phyloP scores from a whole-genome alignment of 1,140 invertebrate species.

The Cyclina sinensis region DNA sequence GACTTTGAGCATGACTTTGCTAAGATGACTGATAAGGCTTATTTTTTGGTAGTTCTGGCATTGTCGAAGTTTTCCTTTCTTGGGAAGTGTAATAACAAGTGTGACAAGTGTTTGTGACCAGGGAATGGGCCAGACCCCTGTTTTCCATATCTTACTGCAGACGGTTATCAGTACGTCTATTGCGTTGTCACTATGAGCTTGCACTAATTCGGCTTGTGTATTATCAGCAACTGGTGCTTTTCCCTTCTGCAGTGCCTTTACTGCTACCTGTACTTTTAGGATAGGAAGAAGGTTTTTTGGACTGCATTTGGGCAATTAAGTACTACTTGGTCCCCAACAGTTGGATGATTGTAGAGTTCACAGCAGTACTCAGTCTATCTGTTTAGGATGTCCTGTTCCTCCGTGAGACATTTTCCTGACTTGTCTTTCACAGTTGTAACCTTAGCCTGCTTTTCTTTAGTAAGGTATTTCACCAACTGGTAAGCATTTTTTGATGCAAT shows the following conservation, averaged over 20 bases:
- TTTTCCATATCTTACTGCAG: conserved; percentile 65
- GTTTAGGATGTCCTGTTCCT: conserved; percentile 31
- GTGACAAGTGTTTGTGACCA: conserved; percentile 68
- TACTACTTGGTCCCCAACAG: background rate
- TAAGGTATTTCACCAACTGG: too few species aligned
- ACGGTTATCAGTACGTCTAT: too few species aligned
- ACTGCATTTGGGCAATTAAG: background rate
- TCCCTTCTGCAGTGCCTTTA: conserved; percentile 65
- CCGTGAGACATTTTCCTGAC: background rate
- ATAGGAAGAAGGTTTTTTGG: background rate
- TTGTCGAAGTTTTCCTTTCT: conserved; percentile 68
- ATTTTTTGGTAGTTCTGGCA: conserved; percentile 70
- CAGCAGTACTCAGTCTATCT: conserved; percentile 56
- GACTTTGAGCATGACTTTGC: conserved; percentile 69
- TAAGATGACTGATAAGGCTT: conserved; percentile 67
- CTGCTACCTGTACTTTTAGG: conserved; percentile 63
- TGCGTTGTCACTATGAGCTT: too few species aligned
- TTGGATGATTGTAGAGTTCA: conserved; percentile 40
- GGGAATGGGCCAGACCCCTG: conserved; percentile 51
- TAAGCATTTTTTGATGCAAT: too few species aligned
- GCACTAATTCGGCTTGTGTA: conserved; percentile 64
- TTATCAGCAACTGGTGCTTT: conserved; percentile 71
- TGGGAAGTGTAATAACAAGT: conserved; percentile 68
- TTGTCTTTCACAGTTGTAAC: too few species aligned
- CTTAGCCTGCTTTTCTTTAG: too few species aligned